phyloP scores from a whole-genome alignment of 2,797 vertebrate genomes.

The Sus cebifrons region DNA sequence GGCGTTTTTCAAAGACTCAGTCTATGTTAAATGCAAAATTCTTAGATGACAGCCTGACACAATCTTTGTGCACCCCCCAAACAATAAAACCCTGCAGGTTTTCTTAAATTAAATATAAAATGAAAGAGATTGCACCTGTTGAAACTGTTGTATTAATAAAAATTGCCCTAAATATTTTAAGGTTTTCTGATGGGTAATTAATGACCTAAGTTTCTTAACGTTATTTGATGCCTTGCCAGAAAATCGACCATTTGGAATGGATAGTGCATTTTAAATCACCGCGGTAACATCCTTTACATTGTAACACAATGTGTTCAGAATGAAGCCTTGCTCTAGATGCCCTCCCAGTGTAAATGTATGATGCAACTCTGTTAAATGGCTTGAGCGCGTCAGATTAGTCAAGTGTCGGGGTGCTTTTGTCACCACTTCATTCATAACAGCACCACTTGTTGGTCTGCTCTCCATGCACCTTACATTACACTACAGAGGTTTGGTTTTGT shows the following conservation, averaged over 20 bases:
- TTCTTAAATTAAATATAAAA: slow-evolving; percentile 5
- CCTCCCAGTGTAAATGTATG: background rate
- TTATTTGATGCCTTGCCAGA: slow-evolving; percentile 43
- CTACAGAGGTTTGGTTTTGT: background rate
- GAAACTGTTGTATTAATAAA: background rate
- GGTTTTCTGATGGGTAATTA: slow-evolving; percentile 68
- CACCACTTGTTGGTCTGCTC: accelerated
- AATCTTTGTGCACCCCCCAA: background rate
- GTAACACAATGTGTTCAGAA: slow-evolving; percentile 16
- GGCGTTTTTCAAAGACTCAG: background rate
- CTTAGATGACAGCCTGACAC: background rate
- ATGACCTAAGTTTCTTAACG: slow-evolving; percentile 66
- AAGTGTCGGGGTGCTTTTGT: background rate
- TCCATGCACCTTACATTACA: background rate
- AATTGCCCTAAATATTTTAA: slow-evolving; percentile 22
- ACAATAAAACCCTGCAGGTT: background rate
- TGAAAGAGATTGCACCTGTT: background rate
- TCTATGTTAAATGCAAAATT: background rate
- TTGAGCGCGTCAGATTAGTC: background rate
- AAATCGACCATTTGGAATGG: slow-evolving; percentile 77
- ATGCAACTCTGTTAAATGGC: background rate
- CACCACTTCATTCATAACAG: background rate
- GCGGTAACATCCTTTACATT: slow-evolving; percentile 31
- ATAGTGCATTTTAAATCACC: slow-evolving; percentile 76
- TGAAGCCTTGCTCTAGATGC: background rate